Conservation (phyloP, 1,140 invertebrate species). For the Apocrypta bakeri region DNA sequence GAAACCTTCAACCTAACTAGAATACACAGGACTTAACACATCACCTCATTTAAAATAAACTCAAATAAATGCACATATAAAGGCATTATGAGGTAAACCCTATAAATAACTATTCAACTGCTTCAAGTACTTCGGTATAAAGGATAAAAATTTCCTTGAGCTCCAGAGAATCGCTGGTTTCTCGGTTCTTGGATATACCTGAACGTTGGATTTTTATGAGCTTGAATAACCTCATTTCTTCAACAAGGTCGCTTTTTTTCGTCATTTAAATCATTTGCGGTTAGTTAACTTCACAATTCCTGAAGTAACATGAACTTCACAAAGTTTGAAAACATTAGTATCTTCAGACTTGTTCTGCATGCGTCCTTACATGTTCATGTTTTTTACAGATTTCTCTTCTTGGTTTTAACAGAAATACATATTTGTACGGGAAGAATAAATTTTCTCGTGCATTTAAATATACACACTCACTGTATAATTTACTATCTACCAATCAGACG, state of each 20-base stretch:
- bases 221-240: slow-evolving; percentile 37
- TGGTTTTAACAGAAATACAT: too few relatives aligned
- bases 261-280: slow-evolving; percentile 42
- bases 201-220: slow-evolving; percentile 35
- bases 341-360: too few relatives aligned
- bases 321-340: neutral
- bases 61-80: too few relatives aligned
- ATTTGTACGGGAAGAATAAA: too few relatives aligned
- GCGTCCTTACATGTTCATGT: too few relatives aligned
- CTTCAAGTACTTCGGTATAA: neutral
- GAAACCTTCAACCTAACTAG: too few relatives aligned
- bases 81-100: neutral
- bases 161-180: neutral
- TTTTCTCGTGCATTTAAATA: too few relatives aligned
- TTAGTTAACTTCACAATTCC: slow-evolving; percentile 37
- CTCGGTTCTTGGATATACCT: slow-evolving; percentile 24
- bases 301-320: slow-evolving; percentile 22
- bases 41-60: too few relatives aligned
- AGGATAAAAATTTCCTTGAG: slow-evolving; percentile 31
- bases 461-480: too few relatives aligned
- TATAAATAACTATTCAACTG: neutral
- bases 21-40: too few relatives aligned
- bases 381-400: too few relatives aligned
- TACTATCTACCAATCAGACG: too few relatives aligned
- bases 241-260: slow-evolving; percentile 34